Evolutionary conservation across 2,113 vertebrate genomes (phyloP), one percentile per base, ranked within the genome.

Genomic region (Gila orcuttii): DNA sequence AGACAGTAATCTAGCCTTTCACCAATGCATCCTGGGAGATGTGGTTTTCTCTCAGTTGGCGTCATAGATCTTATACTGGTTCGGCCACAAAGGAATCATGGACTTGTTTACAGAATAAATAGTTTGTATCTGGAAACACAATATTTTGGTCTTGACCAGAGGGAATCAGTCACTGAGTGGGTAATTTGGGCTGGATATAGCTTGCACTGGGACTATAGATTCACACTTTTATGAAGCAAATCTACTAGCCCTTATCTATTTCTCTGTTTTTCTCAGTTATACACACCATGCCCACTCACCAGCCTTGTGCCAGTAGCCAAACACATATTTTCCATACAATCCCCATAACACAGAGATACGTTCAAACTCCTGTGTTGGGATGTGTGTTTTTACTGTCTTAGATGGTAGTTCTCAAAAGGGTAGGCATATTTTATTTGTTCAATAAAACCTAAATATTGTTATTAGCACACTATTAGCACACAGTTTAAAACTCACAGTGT

Each of bases 401-500:
- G 88, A 87, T 78, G 89, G 90, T 71, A 89, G 88, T 92, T 85
- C 90, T 92, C 86, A 69, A 93, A 92, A 92, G 92, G 89, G 87
- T 55, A 23, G 68, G 88, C 90, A 86, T 89, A 87, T 91, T 93
- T 93, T 91, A 93, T 94, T 90, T 90, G 92, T 79, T 57, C 88
- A 92, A 89, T 91, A 90, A 93, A 93, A 93, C 90, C 85, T 76
- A 88, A 91, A 88, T 90, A 90, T 92, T 93, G 90, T 89, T 91
- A 85, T 88, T 86, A 91, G 92, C 87, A 86, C 91, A 89, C 90
- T 85, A 39, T 39, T 39, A 39, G 36, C 36, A 39, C 4, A 81
- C 92, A 91, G 89, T 88, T 91, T 92, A 92, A 89, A 94, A 94
- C 19, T 91, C 88, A 86, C 92, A 90, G 89, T 82, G 85, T 96